A percentile compares a stretch with the other conserved stretches of the same genome.
These are phyloP conservation scores for Amniataba percoides DNA, from an alignment of 2,797 vertebrate genomes.

Conservation along the genomic window DNA sequence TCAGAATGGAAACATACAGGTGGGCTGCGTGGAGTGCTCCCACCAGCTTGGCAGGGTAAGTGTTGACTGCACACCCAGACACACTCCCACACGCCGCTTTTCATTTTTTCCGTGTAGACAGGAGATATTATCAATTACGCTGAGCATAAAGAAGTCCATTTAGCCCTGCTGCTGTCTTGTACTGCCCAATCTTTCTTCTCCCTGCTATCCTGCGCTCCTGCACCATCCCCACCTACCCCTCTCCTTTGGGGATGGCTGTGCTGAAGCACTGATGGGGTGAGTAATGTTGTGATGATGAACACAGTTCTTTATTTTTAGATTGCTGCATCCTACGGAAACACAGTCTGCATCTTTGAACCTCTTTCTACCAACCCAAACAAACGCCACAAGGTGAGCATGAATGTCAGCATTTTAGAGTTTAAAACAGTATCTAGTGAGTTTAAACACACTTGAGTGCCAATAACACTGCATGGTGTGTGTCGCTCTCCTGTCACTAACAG, in stretches of 20 bases:
- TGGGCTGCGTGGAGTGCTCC: slow-evolving; percentile 99
- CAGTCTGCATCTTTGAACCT: slow-evolving; percentile 98
- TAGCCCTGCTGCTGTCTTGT: slow-evolving; percentile 27
- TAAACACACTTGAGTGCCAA: slow-evolving; percentile 44
- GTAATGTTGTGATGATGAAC: slow-evolving; percentile 75
- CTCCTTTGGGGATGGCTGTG: slow-evolving; percentile 64
- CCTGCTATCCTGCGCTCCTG: slow-evolving; percentile 22
- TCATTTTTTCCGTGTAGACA: slow-evolving; percentile 16
- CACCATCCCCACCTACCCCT: slow-evolving; percentile 26
- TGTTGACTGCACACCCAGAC: slow-evolving; percentile 51
- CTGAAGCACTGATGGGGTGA: slow-evolving; percentile 72
- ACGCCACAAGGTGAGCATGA: slow-evolving; percentile 79
- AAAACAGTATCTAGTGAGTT: slow-evolving; percentile 17
- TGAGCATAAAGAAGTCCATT: slow-evolving; percentile 28
- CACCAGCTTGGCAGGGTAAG: slow-evolving; percentile 97
- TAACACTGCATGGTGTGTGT: slow-evolving; percentile 76
- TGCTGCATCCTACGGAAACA: slow-evolving; percentile 98
- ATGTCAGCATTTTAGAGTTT: slow-evolving; percentile 19
- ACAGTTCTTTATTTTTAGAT: slow-evolving; percentile 88
- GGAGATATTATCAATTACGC: slow-evolving; percentile 39
- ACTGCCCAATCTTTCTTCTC: slow-evolving; percentile 24
- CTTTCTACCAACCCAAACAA: slow-evolving; percentile 92
- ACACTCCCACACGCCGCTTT: slow-evolving; percentile 34
- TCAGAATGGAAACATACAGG: slow-evolving; percentile 99
- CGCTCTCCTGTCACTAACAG: slow-evolving; percentile 83